phyloP scores from a whole-genome alignment of 2,113 vertebrate species.

The Serilophus lunatus region DNA sequence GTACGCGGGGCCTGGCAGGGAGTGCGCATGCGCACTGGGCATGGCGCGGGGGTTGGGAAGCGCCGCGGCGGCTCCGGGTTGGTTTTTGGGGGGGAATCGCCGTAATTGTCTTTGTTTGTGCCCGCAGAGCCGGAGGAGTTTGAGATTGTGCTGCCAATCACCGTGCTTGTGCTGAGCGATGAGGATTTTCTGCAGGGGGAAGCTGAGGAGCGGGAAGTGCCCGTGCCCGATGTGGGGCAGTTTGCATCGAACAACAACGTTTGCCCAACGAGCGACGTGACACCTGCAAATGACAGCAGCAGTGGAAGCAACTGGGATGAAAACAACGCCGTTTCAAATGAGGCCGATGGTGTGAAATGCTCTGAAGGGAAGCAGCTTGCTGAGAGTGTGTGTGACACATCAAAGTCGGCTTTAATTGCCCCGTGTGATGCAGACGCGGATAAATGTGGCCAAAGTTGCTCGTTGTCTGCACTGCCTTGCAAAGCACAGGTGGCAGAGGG shows the following conservation, averaged over 20 bases:
- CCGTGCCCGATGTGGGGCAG: accelerated
- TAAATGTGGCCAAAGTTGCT: background rate
- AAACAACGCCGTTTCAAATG: background rate
- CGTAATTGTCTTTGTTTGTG: accelerated
- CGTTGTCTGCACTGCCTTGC: accelerated
- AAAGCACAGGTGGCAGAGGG: background rate
- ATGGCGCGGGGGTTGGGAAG: accelerated
- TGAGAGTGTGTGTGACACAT: background rate
- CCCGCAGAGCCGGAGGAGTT: background rate
- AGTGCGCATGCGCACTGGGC: accelerated
- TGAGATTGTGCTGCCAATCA: conserved; percentile 22
- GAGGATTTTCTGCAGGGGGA: conserved; percentile 12
- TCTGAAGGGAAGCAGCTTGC: background rate
- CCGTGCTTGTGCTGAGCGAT: background rate
- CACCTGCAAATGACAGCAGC: background rate
- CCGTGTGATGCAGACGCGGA: accelerated
- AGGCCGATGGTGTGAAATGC: background rate
- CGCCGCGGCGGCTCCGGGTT: accelerated
- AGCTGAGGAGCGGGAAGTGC: accelerated
- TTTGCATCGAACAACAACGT: background rate
- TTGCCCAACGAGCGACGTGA: accelerated
- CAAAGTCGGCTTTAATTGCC: background rate
- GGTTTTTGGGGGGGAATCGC: background rate
- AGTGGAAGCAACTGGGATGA: background rate
- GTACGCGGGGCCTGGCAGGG: accelerated